Evolutionary conservation across 2,888 invertebrate genomes (phyloP).

Genomic region (Stenotaenia linearis): DNA sequence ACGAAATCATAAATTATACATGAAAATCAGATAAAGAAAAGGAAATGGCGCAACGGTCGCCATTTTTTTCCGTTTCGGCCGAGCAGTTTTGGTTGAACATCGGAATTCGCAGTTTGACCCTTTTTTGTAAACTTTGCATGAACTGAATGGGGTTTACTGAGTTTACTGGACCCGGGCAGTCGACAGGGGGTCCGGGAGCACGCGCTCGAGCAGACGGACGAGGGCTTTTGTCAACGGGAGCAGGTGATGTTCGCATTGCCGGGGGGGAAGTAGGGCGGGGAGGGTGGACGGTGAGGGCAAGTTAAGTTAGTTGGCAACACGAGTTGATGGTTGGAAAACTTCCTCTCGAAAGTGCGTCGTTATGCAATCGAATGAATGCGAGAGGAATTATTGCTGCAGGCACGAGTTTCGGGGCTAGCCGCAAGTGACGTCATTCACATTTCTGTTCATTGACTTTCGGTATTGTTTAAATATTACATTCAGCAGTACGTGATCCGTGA

Average conservation of each 20-base stretch:
- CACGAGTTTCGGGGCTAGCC: neutral
- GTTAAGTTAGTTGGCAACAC: neutral
- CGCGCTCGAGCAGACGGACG: neutral
- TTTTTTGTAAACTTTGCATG: neutral
- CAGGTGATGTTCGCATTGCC: neutral
- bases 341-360: constrained; percentile 3
- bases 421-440: neutral
- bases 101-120: constrained; percentile 1
- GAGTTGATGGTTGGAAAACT: neutral
- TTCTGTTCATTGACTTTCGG: neutral
- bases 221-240: neutral
- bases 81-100: neutral
- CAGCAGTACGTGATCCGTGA: neutral
- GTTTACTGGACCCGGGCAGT: neutral
- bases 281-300: neutral
- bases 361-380: constrained; percentile 2
- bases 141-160: neutral
- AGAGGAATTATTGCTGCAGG: neutral
- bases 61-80: neutral
- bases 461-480: neutral
- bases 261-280: neutral
- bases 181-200: neutral
- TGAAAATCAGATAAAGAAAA: neutral
- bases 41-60: neutral
- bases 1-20: too few relatives aligned